Evolutionary conservation across 1,140 invertebrate species (phyloP), one percentile per base, ranked within the genome.

Genomic region (Drosophila arawakana): DNA sequence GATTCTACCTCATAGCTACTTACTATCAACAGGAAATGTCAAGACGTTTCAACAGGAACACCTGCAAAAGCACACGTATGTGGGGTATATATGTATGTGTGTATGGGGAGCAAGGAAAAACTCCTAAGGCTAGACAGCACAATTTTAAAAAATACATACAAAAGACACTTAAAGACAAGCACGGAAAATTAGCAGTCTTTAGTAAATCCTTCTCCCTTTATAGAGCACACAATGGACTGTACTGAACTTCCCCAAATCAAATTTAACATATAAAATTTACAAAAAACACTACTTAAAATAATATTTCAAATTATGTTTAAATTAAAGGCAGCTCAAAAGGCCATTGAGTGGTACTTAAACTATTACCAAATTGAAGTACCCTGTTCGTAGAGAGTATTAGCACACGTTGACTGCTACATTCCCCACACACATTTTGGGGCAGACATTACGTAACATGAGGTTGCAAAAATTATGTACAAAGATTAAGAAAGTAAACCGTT

Each of bases 401-500:
- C 15, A 47, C 49, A 55, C 25, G 61, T 37, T n/a, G 37, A 57
- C 60, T 65, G 13, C 34, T 18, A 57, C 52, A 35, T 49, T 21
- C 41, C 41, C 35, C 39, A 52, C 25, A 5, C 25, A 30, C 25
- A 60, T 15, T 68, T 68, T 15, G 7, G 60, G 39, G 46, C 62
- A 58, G 54, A 74, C 69, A 70, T 74, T 73, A 61, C 68, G 65
- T 70, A 82, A 74, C 72, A 82, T 82, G 76, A 82, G 81, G 68
- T 86, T 65, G 67, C 80, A 59, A 77, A 88, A 83, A 83, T 86
- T 88, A 86, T 88, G 82, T 86, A 83, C 73, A 77, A 82, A 86
- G 82, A 86, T 86, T 88, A 86, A 86, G 82, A 82, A 88, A 86
- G 84, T 83, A 86, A 86, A 86, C 76, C 69, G 82, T 77, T 88